Evolutionary conservation across 2,888 invertebrate species (phyloP).

Genomic region (Xestoiulus laeticollis): DNA sequence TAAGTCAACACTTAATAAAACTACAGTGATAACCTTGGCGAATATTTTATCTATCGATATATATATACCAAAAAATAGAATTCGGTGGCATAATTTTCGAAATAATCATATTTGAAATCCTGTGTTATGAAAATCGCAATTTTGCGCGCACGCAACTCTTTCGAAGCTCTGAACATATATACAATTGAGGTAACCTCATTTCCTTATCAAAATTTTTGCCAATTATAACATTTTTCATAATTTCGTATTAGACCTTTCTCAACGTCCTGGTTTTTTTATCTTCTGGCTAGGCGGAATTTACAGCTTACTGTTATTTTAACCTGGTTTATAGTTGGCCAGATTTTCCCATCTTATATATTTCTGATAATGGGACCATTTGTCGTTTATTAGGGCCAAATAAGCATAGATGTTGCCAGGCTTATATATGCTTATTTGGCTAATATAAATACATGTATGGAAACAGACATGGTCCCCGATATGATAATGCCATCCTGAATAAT

Average conservation of each 20-base stretch:
- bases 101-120: not conserved
- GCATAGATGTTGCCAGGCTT: too few species aligned
- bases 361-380: too few species aligned
- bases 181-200: slow-evolving; percentile 15
- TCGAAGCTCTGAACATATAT: not conserved
- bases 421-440: too few species aligned
- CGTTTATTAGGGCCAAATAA: too few species aligned
- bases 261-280: slow-evolving; percentile 6
- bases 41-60: too few species aligned
- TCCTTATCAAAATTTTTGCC: slow-evolving; percentile 29
- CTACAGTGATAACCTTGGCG: too few species aligned
- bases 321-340: not conserved
- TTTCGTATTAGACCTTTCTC: slow-evolving; percentile 1
- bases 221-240: slow-evolving; percentile 22
- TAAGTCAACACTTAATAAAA: too few species aligned
- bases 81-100: not conserved
- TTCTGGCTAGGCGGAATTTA: not conserved
- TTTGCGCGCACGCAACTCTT: not conserved
- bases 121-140: not conserved
- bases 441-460: too few species aligned
- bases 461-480: too few species aligned
- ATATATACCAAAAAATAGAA: not conserved
- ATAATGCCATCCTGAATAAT: too few species aligned
- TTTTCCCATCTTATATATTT: not conserved
- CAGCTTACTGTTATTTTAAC: slow-evolving; percentile 27